Evolutionary conservation across 2,797 vertebrate species (phyloP), one percentile per base, ranked within the genome.

Genomic region (Macroramphosus scolopax): DNA sequence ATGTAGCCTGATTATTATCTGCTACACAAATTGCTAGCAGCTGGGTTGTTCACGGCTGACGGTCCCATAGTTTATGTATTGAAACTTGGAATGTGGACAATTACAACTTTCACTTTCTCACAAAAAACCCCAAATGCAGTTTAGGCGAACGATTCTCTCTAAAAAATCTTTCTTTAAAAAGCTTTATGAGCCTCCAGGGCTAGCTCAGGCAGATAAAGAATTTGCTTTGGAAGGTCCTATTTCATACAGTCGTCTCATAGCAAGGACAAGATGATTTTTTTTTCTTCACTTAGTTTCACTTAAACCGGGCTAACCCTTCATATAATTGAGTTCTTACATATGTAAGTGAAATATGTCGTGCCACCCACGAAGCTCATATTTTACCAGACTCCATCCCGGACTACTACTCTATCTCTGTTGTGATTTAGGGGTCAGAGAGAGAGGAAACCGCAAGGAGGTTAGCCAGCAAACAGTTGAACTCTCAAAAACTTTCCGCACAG

Each of bases 1-100:
- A 91, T 90, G 87, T 87, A 90, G 85, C 77, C 86, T 87, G 89
- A 93, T 93, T 92, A 93, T 93, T 94, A 93, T 94, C 92, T 92
- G 81, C 75, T 73, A 62, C 80, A 87, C 75, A 93, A 93, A 95
- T 95, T 93, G 91, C 90, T 93, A 92, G 87, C 93, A 96, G 93
- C 93, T 96, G 91, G 75, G 28, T 84, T 86, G 74, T 92, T 93
- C 90, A 81, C 75, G 88, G 89, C 76, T 59, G 34, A 92, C 81
- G 76, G 87, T 91, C 89, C 81, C 63, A 81, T 75, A 92, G 91
- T 94, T 95, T 94, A 91, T 92, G 75, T 90, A 92, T 92, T 85
- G 89, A 92, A 95, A 93, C 86, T 89, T 91, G 92, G 92, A 93
- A 95, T 95, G 92, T 74, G 88, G 89, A 92, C 92, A 92, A 89